phyloP scores from a whole-genome alignment of 2,797 vertebrate genomes.

The Typhlichthys eigenmanni region DNA sequence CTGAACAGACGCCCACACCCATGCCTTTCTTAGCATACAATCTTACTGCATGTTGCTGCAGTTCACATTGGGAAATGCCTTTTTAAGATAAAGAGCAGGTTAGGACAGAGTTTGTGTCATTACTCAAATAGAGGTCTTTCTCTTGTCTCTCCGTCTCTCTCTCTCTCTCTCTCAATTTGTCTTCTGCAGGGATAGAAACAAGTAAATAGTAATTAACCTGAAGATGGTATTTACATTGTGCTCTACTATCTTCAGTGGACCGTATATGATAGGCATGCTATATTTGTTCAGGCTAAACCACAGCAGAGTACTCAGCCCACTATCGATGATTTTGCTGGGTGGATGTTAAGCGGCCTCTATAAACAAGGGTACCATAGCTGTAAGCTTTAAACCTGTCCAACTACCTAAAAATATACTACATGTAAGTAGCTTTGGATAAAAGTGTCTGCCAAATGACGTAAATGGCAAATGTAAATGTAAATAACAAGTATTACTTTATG shows the following conservation, averaged over 20 bases:
- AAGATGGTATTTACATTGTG: slow-evolving; percentile 24
- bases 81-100: neutral
- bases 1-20: neutral
- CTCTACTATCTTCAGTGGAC: neutral
- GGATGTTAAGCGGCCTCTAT: neutral
- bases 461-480: no score
- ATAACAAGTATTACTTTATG: no score
- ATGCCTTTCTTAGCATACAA: neutral
- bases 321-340: neutral
- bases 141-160: slow-evolving; percentile 8
- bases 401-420: no score
- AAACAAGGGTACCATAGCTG: no score
- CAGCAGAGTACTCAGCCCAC: neutral
- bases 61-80: neutral
- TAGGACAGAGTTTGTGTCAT: neutral
- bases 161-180: slow-evolving; percentile 20
- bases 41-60: neutral
- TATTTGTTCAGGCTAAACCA: neutral
- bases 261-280: neutral
- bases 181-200: slow-evolving; percentile 25
- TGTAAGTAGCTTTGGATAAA: no score
- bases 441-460: no score
- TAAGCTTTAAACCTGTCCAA: no score
- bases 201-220: slow-evolving; percentile 9
- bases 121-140: neutral